Evolutionary conservation across 2,888 invertebrate species (phyloP).

Genomic region (Tubulanus polymorphus): DNA sequence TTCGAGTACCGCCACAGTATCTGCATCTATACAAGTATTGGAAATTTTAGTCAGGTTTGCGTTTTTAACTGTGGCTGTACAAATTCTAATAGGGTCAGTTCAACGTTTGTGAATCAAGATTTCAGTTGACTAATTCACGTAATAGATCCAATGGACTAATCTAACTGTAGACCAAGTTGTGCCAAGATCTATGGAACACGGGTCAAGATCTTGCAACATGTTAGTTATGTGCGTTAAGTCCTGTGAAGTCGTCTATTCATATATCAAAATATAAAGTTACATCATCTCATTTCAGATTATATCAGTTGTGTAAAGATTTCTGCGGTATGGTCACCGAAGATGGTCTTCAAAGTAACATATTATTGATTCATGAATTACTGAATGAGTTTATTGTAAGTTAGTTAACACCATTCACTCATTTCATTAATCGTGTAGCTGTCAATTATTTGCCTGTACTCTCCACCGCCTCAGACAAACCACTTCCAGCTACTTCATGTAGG

Average conservation of each 20-base stretch:
- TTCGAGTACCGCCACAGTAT: slow-evolving; percentile 22
- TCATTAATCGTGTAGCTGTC: no score
- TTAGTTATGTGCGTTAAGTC: not conserved
- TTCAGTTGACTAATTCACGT: no score
- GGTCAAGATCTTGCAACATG: not conserved
- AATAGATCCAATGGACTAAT: no score
- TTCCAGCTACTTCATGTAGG: no score
- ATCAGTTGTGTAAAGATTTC: slow-evolving; percentile 42
- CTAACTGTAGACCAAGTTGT: no score
- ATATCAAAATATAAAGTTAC: no score
- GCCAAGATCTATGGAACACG: not conserved
- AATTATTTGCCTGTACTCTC: no score
- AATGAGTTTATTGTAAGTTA: slow-evolving; percentile 36
- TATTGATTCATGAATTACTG: slow-evolving; percentile 37
- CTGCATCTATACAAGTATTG: slow-evolving; percentile 29
- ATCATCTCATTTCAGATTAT: slow-evolving; percentile 30
- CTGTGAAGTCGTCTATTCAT: not conserved
- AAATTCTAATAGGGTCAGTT: no score
- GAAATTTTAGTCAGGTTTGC: slow-evolving; percentile 37
- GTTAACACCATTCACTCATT: no score
- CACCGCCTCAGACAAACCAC: no score
- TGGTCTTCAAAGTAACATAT: slow-evolving; percentile 34
- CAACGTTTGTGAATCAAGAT: no score
- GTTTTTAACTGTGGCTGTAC: no score
- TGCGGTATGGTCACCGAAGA: slow-evolving; percentile 46